phyloP scores from a whole-genome alignment of 1,140 invertebrate genomes.

The Pemphigus obesinymphae region DNA sequence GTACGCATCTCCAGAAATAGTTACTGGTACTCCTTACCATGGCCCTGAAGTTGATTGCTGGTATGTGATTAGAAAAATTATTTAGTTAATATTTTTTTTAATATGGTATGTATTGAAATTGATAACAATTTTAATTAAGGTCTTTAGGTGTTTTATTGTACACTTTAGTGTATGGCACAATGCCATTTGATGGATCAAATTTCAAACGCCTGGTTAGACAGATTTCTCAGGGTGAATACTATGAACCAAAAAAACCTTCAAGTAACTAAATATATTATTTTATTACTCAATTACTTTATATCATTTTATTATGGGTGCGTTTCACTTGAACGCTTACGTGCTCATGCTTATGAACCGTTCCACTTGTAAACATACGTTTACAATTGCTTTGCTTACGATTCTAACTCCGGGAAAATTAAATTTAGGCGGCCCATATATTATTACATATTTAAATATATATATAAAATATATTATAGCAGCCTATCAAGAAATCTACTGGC shows the following conservation, averaged over 20 bases:
- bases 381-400: too few species aligned
- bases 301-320: too few species aligned
- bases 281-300: too few species aligned
- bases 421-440: too few species aligned
- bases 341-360: too few species aligned
- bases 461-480: too few species aligned
- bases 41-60: slow-evolving; percentile 78
- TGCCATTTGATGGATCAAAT: slow-evolving; percentile 99
- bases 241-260: slow-evolving; percentile 90
- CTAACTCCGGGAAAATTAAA: too few species aligned
- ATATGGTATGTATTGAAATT: not conserved
- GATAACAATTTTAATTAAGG: slow-evolving; percentile 63
- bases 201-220: slow-evolving; percentile 95
- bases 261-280: slow-evolving; percentile 37
- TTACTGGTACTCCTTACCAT: slow-evolving; percentile 93
- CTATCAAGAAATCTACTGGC: too few species aligned
- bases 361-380: too few species aligned
- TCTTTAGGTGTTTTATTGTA: slow-evolving; percentile 95
- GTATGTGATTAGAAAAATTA: slow-evolving; percentile 45
- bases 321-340: too few species aligned
- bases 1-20: slow-evolving; percentile 98
- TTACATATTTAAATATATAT: too few species aligned
- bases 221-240: slow-evolving; percentile 95
- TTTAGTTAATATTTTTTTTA: not conserved
- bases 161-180: slow-evolving; percentile 96